phyloP scores from a whole-genome alignment of 2,113 vertebrate species.

The Pachyramphus minor region DNA sequence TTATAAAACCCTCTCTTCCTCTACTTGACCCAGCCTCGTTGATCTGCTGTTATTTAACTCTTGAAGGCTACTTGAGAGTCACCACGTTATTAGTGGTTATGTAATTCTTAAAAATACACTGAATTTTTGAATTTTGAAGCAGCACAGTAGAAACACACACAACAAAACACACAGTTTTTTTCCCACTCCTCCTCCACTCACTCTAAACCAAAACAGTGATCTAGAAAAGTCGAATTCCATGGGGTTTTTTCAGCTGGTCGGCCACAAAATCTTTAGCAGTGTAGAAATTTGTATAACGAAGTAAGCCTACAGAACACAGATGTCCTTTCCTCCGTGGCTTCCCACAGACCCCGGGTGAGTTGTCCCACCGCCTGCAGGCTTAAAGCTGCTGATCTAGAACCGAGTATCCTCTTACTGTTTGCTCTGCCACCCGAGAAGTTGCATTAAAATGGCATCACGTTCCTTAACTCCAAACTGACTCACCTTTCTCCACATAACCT shows the following conservation, averaged over 20 bases:
- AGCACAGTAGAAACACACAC: not conserved
- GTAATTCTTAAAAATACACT: not conserved
- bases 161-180: not conserved
- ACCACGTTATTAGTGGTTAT: not conserved
- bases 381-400: constrained; percentile 26
- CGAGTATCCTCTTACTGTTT: constrained; percentile 37
- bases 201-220: not conserved
- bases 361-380: not conserved
- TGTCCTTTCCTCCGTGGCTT: not conserved
- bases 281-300: not conserved
- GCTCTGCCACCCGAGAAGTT: constrained; percentile 17
- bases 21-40: not conserved
- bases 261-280: not conserved
- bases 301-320: not conserved
- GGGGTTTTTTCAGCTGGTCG: not conserved
- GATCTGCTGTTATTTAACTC: constrained; percentile 42
- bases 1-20: constrained; percentile 9
- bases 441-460: not conserved
- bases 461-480: not conserved
- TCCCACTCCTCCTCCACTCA: not conserved
- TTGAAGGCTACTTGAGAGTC: not conserved
- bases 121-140: not conserved
- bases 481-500: not conserved
- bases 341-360: not conserved
- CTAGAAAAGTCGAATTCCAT: not conserved